Base-by-base conservation (phyloP, 2,113 vertebrate genomes). In the Anser brachyrhynchus region DNA sequence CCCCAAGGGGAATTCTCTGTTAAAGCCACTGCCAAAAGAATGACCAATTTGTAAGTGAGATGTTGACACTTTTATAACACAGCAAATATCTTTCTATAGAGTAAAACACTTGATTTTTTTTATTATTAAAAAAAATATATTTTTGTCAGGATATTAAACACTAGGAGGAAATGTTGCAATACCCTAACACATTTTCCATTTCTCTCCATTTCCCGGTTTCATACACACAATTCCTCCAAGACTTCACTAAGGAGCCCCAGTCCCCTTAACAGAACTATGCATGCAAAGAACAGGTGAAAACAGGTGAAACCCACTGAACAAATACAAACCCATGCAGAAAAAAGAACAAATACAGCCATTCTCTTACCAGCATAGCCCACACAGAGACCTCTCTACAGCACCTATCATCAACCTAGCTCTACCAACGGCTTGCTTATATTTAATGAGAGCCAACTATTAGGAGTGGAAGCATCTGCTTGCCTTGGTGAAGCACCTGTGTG, bases 11-110 rank as follows among this genome's bases (percentile, higher is more conserved):
- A 92, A 75, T 85, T 96, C 94, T 95, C 78, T 84, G 67, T 80
- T 92, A 46, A 92, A 97, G 87, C 70, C 96, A 85, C 77, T 96
- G 95, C 95, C 84, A 93, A 87, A 96, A 92, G 74, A 94, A 97
- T 93, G 91, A 81, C 91, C 92, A 95, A 77, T 91, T 93, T 92
- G 81, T 92, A 96, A 95, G 66, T 91, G 92, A 96, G 92, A 96
- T 77, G 84, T 94, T 96, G 94, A 94, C 95, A 85, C 69, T 94
- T 90, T n/a, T 77, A 85, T 82, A 97, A 91, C 74, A 85, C 64
- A 91, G 75, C 64, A 93, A 94, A 79, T 87, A 91, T 85, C 86
- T 92, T 91, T 76, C 54, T 67, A 82, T 84, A 84, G 49, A 95
- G 87, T 84, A n/a, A 94, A 95, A 73, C 37, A 84, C 72, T 94